These are phyloP conservation scores for Heterotis niloticus DNA, from an alignment of 2,113 vertebrate genomes.

Conservation along the genomic window DNA sequence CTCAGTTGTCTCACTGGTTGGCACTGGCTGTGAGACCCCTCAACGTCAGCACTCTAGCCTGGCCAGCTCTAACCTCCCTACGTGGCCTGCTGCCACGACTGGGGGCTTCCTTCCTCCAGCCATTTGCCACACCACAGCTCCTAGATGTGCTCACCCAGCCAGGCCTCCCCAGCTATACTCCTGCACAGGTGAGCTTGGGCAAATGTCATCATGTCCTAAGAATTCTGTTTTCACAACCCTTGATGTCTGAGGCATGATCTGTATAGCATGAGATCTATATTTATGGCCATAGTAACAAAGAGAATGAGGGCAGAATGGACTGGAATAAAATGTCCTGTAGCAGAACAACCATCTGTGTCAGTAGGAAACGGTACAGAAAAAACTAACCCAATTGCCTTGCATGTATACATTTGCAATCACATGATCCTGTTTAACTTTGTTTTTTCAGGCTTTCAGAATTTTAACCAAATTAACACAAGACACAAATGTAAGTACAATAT, in stretches of 20 bases:
- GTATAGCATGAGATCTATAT: no score
- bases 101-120: slow-evolving; percentile 69
- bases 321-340: no score
- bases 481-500: slow-evolving; percentile 64
- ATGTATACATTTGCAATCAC: no score
- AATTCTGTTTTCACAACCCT: no score
- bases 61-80: slow-evolving; percentile 59
- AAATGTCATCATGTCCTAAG: not conserved
- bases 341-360: no score
- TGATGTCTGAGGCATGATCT: no score
- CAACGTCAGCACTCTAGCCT: slow-evolving; percentile 59
- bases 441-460: slow-evolving; percentile 69
- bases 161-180: slow-evolving; percentile 57
- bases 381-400: no score
- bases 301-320: no score
- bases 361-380: no score
- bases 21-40: slow-evolving; percentile 60
- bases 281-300: no score
- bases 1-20: slow-evolving; percentile 74
- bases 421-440: not conserved
- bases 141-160: slow-evolving; percentile 66
- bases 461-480: slow-evolving; percentile 64
- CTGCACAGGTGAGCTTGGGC: slow-evolving; percentile 66
- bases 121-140: slow-evolving; percentile 64
- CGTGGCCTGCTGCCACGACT: slow-evolving; percentile 71